Evolutionary conservation across 2,797 vertebrate genomes (phyloP).

Genomic region (Vespertilio murinus): DNA sequence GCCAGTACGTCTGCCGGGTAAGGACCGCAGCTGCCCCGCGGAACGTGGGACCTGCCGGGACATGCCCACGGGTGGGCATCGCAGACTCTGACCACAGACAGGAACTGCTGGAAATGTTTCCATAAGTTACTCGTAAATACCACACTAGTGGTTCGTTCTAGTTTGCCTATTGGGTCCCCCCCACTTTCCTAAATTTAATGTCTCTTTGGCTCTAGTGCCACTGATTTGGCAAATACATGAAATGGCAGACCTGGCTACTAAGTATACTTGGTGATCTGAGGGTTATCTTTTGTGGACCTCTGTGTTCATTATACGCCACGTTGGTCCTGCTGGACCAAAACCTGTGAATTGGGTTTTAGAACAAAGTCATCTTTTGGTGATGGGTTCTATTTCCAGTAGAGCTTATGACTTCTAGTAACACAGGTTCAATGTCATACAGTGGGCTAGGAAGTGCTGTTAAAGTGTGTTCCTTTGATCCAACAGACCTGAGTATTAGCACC

Average conservation of each 20-base stretch:
- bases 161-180: not conserved
- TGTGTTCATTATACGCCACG: fast-evolving
- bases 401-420: not conserved
- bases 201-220: not conserved
- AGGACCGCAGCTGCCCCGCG: slow-evolving; percentile 49
- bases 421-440: not conserved
- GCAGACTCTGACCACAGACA: not conserved
- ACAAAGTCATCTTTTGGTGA: not conserved
- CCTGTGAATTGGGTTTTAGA: not conserved
- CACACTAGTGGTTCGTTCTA: not conserved
- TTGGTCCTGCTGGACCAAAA: not conserved
- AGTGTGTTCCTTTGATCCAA: not conserved
- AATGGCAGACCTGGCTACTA: not conserved
- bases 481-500: not conserved
- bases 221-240: not conserved
- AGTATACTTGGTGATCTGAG: not conserved
- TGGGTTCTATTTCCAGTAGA: not conserved
- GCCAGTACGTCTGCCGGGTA: slow-evolving; percentile 91
- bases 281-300: not conserved
- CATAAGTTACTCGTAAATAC: fast-evolving
- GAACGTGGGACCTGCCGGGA: not conserved
- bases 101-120: not conserved
- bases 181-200: not conserved
- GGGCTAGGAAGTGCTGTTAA: not conserved
- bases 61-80: not conserved